Base-by-base conservation (phyloP, 1,140 invertebrate genomes). In the Diploscapter pachys region DNA sequence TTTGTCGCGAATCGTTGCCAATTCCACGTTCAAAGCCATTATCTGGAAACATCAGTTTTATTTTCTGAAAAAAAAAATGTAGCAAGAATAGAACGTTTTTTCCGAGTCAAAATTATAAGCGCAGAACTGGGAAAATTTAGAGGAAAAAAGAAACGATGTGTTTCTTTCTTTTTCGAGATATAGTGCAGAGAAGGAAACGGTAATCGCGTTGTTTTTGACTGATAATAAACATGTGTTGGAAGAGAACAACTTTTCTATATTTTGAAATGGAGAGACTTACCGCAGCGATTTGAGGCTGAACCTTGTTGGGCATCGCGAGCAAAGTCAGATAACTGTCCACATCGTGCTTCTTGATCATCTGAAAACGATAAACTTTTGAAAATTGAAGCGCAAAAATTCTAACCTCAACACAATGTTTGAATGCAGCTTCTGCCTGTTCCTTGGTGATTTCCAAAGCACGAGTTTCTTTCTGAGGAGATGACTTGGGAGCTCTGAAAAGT, bases 21-120 rank as follows among this genome's bases (percentile, higher is more conserved):
- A 62, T 54, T 78, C 77, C 5, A 78, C 77, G 51, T 78, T 78
- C 31, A 78, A 66, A 3, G 77, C 77, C 55, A 69, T 67, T n/a
- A 78, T 11, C 77, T 78, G 69, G 51, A 73, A 65, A 71, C 11
- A 65, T 9, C 63, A 31, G 63, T 13, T 6, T 65, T 13, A 65
- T 31, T 31, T 65, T 9, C 6, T 8, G 8, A 65, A 50, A 31
- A 31, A 64, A 64, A 2, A 65, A 9, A 65, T 9, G 31, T 65
- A 31, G 31, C 31, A 50, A 65, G 9, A 70, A 11, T 65, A 56
- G 57, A 78, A 66, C 50, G 4, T 65, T 31, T 31, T 31, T 31
- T 31, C 31, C 0, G 31, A 31, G 31, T 31, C 31, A 31, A 31
- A 31, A 31, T 31, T 31, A 31, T 31, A 31, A 31, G 1, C 31